Percentiles rank a stretch among this genome's conserved stretches.
Evolutionary conservation across 2,888 invertebrate genomes (phyloP).

Genomic region (Drosophila dives): DNA sequence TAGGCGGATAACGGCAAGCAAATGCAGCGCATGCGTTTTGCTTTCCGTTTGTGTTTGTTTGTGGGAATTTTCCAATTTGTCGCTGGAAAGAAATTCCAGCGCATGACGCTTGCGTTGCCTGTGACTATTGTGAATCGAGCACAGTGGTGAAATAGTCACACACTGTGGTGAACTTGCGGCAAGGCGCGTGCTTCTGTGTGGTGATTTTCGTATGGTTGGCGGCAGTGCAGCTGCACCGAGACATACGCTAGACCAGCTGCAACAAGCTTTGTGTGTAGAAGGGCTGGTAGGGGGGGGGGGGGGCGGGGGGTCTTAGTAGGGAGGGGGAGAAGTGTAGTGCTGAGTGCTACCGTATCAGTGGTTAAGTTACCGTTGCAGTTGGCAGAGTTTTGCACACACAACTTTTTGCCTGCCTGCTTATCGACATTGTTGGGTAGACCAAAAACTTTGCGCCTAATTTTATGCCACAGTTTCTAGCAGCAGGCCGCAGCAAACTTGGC

Average conservation of each 20-base stretch:
- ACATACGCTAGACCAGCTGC: constrained; percentile 27
- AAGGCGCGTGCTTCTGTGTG: constrained; percentile 52
- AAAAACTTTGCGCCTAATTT: constrained; percentile 60
- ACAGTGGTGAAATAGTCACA: constrained; percentile 9
- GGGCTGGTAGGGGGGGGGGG: background rate
- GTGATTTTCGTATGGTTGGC: constrained; percentile 22
- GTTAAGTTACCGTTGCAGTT: constrained; percentile 36
- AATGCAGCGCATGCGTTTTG: constrained; percentile 59
- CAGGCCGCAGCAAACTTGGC: constrained; percentile 26
- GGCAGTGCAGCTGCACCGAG: constrained; percentile 68
- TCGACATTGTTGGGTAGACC: constrained; percentile 44
- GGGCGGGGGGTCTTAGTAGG: background rate
- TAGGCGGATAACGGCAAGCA: constrained; percentile 1
- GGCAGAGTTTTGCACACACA: constrained; percentile 37
- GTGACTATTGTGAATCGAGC: constrained; percentile 64
- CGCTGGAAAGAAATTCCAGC: constrained; percentile 62
- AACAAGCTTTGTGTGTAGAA: constrained; percentile 25
- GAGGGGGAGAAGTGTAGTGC: background rate
- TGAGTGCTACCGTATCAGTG: constrained; percentile 26
- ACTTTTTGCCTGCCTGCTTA: constrained; percentile 45
- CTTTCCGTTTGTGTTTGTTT: constrained; percentile 49
- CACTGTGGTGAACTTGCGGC: constrained; percentile 28
- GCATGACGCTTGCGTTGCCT: constrained; percentile 62
- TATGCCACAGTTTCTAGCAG: constrained; percentile 54
- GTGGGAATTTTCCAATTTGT: constrained; percentile 58